Percentiles rank a stretch among this genome's conserved stretches.
phyloP scores from a whole-genome alignment of 2,797 vertebrate species.

The Pterois miles region DNA sequence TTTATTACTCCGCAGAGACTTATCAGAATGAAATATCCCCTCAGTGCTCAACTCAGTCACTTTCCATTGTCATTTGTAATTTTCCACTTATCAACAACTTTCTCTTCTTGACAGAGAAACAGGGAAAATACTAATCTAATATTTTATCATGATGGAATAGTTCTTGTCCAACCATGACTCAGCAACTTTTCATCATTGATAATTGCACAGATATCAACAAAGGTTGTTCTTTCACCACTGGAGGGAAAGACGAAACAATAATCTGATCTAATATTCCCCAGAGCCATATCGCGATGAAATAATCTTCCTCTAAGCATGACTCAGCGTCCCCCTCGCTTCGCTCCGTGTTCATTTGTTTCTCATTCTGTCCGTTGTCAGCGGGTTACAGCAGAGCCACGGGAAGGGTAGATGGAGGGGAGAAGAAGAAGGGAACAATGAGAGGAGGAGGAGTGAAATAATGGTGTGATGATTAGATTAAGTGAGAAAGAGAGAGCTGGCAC shows the following conservation, averaged over 20 bases:
- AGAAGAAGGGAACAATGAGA: slow-evolving; percentile 39
- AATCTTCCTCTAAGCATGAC: slow-evolving; percentile 58
- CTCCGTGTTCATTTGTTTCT: slow-evolving; percentile 59
- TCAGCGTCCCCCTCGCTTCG: slow-evolving; percentile 54
- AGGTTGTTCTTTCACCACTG: slow-evolving; percentile 41
- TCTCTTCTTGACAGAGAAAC: slow-evolving; percentile 30
- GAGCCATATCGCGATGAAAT: slow-evolving; percentile 68
- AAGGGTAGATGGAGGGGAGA: slow-evolving; percentile 17
- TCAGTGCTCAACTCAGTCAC: slow-evolving; percentile 11
- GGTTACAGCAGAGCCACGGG: slow-evolving; percentile 32
- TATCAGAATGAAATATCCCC: slow-evolving; percentile 44
- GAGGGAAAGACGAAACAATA: slow-evolving; percentile 58
- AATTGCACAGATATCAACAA: slow-evolving; percentile 69
- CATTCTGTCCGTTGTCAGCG: slow-evolving; percentile 55
- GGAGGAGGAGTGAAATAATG: slow-evolving; percentile 65
- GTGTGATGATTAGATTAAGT: slow-evolving; percentile 75
- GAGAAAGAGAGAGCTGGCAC: slow-evolving; percentile 76
- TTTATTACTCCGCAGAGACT: slow-evolving; percentile 38
- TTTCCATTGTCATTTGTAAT: slow-evolving; percentile 53
- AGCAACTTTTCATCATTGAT: slow-evolving; percentile 64
- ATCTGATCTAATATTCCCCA: slow-evolving; percentile 72
- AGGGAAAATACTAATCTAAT: slow-evolving; percentile 15
- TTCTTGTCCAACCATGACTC: slow-evolving; percentile 63
- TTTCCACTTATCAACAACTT: slow-evolving; percentile 59
- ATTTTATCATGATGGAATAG: slow-evolving; percentile 52